These are phyloP conservation scores for Puntigrus tetrazona DNA, from an alignment of 2,113 vertebrate species.

Conservation along the genomic window DNA sequence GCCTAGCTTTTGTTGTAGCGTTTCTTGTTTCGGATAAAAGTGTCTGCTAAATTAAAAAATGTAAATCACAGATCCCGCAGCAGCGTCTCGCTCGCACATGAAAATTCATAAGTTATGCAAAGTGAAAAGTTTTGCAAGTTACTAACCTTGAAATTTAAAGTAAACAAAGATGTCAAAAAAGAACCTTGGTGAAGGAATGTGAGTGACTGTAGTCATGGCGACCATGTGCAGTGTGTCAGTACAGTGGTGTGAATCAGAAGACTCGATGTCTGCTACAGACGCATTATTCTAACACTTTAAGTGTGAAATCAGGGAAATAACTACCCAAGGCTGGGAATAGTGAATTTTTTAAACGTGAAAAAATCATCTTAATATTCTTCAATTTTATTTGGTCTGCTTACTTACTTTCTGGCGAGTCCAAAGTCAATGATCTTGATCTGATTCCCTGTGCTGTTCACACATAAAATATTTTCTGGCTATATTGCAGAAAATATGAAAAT, in stretches of 20 bases:
- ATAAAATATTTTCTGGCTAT: slow-evolving; percentile 89
- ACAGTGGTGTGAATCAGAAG: slow-evolving; percentile 32
- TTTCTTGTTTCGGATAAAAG: not conserved
- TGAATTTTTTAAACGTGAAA: not conserved
- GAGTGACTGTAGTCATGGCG: slow-evolving; percentile 40
- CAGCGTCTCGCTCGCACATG: not conserved
- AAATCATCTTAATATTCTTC: not conserved
- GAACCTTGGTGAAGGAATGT: slow-evolving; percentile 13
- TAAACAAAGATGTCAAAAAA: not conserved
- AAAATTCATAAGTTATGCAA: not conserved
- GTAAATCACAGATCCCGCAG: not conserved
- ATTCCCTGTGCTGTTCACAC: slow-evolving; percentile 83
- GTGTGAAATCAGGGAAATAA: slow-evolving; percentile 6
- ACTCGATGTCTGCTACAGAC: not conserved
- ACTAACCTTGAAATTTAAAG: not conserved
- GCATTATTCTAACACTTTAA: not conserved
- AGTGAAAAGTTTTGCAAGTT: not conserved
- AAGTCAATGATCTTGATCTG: slow-evolving; percentile 94
- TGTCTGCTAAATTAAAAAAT: not conserved
- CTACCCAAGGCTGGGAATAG: not conserved
- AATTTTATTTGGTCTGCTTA: not conserved
- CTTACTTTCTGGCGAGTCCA: slow-evolving; percentile 89
- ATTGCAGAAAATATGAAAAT: slow-evolving; percentile 38
- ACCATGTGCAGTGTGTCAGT: not conserved
- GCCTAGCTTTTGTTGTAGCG: not conserved